phyloP scores from a whole-genome alignment of 2,113 vertebrate genomes.

The Dasyornis broadbenti region DNA sequence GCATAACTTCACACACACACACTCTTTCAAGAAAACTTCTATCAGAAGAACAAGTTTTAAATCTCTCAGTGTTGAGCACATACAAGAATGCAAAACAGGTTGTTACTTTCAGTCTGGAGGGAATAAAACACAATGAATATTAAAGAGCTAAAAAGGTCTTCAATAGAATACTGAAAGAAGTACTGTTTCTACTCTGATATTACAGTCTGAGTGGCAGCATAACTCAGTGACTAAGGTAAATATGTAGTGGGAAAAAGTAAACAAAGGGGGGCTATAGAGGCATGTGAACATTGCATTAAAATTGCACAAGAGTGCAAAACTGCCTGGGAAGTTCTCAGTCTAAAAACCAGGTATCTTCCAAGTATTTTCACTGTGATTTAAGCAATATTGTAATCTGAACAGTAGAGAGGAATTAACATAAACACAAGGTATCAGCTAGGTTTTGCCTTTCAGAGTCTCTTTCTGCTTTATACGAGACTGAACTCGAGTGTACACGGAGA shows the following conservation, averaged over 20 bases:
- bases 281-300: background rate
- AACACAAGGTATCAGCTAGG: background rate
- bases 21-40: background rate
- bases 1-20: background rate
- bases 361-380: background rate
- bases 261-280: background rate
- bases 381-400: background rate
- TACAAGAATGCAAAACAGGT: background rate
- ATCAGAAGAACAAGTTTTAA: background rate
- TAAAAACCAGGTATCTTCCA: background rate
- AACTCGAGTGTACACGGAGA: accelerated
- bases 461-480: background rate
- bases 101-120: background rate
- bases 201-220: background rate
- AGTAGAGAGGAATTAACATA: background rate
- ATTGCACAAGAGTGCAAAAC: background rate
- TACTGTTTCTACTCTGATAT: background rate
- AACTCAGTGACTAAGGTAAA: background rate
- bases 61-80: background rate
- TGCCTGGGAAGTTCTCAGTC: background rate
- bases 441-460: background rate
- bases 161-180: background rate
- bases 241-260: background rate
- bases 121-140: background rate
- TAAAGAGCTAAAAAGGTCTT: background rate